Percentiles rank a stretch among this genome's conserved stretches.
These are phyloP conservation scores for Hippocampus comes DNA, from an alignment of 2,113 vertebrate genomes.

Conservation along the genomic window DNA sequence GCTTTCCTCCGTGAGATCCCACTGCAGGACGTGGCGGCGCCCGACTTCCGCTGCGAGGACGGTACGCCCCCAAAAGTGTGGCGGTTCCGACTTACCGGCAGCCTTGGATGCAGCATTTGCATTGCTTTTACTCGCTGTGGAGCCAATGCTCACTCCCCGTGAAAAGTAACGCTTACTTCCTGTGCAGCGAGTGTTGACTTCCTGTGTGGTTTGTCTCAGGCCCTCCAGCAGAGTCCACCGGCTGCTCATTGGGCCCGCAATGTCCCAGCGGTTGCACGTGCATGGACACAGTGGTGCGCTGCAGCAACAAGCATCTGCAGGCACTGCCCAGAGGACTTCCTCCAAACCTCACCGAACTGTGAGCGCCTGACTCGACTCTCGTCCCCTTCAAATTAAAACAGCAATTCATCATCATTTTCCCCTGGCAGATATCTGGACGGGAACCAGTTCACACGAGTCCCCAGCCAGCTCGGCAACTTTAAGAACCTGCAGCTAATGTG, in stretches of 20 bases:
- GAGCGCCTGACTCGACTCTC: conserved; percentile 54
- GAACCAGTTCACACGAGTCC: conserved; percentile 91
- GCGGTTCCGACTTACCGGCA: too few species aligned
- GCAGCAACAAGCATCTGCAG: conserved; percentile 94
- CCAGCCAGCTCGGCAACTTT: conserved; percentile 83
- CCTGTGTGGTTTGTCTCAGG: conserved; percentile 23
- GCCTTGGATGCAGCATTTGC: too few species aligned
- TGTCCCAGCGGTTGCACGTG: conserved; percentile 91
- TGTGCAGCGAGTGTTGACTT: background rate
- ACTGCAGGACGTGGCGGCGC: conserved; percentile 89
- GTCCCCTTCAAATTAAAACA: background rate
- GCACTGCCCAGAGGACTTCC: conserved; percentile 86
- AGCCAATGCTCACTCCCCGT: background rate
- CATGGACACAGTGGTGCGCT: conserved; percentile 90
- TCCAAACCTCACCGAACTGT: conserved; percentile 95
- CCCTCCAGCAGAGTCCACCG: conserved; percentile 81
- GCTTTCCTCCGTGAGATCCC: conserved; percentile 95
- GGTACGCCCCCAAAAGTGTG: conserved; percentile 59
- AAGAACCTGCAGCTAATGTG: conserved; percentile 93
- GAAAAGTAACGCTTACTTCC: background rate
- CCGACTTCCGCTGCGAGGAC: conserved; percentile 93
- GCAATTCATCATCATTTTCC: background rate
- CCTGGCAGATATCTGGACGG: conserved; percentile 88
- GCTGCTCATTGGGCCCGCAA: conserved; percentile 81
- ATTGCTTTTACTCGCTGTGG: background rate